Evolutionary conservation across 2,888 invertebrate species (phyloP).

Genomic region (Leptopilina syphax): DNA sequence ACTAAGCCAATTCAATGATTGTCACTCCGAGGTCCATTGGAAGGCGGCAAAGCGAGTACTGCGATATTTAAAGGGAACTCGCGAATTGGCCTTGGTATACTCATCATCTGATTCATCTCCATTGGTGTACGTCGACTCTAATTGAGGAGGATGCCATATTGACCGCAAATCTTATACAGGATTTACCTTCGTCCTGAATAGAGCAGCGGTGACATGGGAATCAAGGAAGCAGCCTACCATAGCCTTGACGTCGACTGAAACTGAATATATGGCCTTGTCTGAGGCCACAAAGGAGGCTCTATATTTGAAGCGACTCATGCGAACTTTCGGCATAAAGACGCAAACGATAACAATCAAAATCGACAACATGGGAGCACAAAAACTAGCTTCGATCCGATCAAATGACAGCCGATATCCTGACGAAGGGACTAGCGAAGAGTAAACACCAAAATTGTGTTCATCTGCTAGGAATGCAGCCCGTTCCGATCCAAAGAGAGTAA

Average conservation of each 20-base stretch:
- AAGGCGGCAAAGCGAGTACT: conserved; percentile 51
- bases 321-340: background rate
- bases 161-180: conserved; percentile 53
- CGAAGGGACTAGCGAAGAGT: background rate
- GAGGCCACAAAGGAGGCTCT: conserved; percentile 40
- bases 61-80: conserved; percentile 54
- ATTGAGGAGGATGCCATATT: conserved; percentile 51
- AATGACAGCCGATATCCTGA: background rate
- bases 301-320: conserved; percentile 5
- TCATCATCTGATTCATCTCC: background rate
- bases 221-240: conserved; percentile 40
- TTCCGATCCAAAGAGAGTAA: background rate
- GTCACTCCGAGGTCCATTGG: conserved; percentile 52
- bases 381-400: background rate
- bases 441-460: background rate
- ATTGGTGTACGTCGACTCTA: conserved; percentile 51
- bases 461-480: background rate
- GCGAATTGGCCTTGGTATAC: conserved; percentile 44
- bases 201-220: conserved; percentile 24
- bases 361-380: background rate
- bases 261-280: conserved; percentile 38
- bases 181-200: conserved; percentile 37
- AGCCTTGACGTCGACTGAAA: conserved; percentile 33
- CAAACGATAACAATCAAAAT: background rate
- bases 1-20: conserved; percentile 49